These are phyloP conservation scores for Megalurothrips usitatus DNA, from an alignment of 2,888 invertebrate species.

Conservation along the genomic window DNA sequence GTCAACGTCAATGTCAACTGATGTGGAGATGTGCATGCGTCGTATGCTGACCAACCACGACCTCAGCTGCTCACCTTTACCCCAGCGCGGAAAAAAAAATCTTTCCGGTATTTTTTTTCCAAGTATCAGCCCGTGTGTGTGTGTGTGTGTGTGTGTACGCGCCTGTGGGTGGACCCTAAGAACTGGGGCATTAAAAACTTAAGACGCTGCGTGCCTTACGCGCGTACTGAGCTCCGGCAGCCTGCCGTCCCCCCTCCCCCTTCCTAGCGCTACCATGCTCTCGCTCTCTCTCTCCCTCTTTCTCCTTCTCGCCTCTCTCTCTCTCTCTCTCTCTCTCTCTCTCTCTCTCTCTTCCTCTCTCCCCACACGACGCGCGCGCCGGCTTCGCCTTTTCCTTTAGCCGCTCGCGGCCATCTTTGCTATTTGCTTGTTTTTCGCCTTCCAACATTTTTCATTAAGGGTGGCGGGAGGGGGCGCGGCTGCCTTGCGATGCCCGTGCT, in stretches of 20 bases:
- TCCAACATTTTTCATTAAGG: neutral
- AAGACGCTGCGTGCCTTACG: neutral
- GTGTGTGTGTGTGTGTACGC: neutral
- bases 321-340: neutral
- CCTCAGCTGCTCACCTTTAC: too few species aligned
- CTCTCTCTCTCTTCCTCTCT: neutral
- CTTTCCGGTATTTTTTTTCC: too few species aligned
- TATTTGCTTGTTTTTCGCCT: neutral
- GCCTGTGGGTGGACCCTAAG: neutral
- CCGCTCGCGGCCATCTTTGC: neutral
- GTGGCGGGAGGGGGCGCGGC: neutral
- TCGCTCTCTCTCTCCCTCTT: too few species aligned
- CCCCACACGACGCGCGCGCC: neutral
- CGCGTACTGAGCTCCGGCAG: too few species aligned
- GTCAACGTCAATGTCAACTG: too few species aligned
- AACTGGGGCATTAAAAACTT: constrained; percentile 1
- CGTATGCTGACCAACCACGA: too few species aligned
- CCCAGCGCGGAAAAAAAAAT: too few species aligned
- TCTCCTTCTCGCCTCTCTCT: too few species aligned
- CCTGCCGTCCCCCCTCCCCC: too few species aligned
- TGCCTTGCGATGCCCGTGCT: neutral
- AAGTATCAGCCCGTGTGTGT: too few species aligned
- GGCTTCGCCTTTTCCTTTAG: neutral
- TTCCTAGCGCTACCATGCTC: too few species aligned
- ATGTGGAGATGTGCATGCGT: too few species aligned